Base-by-base conservation (phyloP, 2,797 vertebrate species). In the Cryptoprocta ferox region DNA sequence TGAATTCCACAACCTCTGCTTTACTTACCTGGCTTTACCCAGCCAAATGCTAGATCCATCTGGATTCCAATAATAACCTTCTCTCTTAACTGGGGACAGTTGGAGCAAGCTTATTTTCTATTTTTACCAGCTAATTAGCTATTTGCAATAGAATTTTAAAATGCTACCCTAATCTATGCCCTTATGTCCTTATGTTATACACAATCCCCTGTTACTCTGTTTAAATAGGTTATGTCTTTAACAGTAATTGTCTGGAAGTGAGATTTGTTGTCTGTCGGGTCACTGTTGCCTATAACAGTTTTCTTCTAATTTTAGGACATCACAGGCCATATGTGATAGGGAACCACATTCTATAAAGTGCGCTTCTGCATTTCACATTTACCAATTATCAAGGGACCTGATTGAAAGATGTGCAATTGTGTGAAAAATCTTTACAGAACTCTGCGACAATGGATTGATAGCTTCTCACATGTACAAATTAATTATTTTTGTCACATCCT, bases 91-190 rank as follows among this genome's bases (percentile, higher is more conserved):
- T 45, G 66, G n/a, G 83, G 76, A 91, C 50, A 80, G 14, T 50
- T 48, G 39, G 6, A 90, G 3, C 37, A 93, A 94, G 56, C 30
- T 73, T 93, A 89, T 81, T 91, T 96, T 63, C 73, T 97, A 82
- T 85, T 94, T 97, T 95, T 95, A 95, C 12, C 75, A 92, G 5
- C 24, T 97, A 94, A 97, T 97, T 95, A 89, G 39, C 45, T 75
- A 91, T 84, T 88, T 89, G 32, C 45, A 84, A 53, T 30, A 94
- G 53, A 94, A 93, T 96, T 97, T 97, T 75, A 79, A 93, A 95
- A 91, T 79, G 24, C 37, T 92, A 39, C 45, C 3, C 70, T 76
- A 73, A 81, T 61, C 50, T 79, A 32, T 92, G 56, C 15, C 26
- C 35, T 93, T 82, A 79, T 92, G 95, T 97, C 6, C n/a, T 87